phyloP scores from a whole-genome alignment of 2,113 vertebrate genomes.

The Malurus cyaneus region DNA sequence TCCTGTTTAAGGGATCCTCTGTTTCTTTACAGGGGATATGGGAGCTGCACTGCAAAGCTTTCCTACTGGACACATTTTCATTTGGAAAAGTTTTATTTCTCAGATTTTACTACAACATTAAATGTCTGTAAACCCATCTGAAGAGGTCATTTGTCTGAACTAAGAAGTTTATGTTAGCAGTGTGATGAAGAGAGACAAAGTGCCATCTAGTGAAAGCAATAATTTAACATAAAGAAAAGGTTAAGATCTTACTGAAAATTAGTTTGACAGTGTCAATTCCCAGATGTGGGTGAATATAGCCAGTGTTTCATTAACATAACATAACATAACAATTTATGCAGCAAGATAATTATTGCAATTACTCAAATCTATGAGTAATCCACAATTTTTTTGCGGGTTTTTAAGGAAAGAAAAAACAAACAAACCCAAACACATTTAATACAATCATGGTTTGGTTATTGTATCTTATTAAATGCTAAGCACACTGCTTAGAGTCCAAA shows the following conservation, averaged over 20 bases:
- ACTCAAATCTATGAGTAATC: not conserved
- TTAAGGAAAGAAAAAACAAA: not conserved
- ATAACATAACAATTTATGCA: not conserved
- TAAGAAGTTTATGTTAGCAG: not conserved
- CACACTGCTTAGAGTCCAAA: too few species aligned
- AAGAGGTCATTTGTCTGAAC: not conserved
- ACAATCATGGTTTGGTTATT: not conserved
- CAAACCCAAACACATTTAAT: not conserved
- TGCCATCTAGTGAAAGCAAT: conserved; percentile 37
- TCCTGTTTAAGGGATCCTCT: not conserved
- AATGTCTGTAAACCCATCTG: not conserved
- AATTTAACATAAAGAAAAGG: not conserved
- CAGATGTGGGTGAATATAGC: not conserved
- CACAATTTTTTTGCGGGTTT: not conserved
- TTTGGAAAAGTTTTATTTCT: not conserved
- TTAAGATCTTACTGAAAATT: not conserved
- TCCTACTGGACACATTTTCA: not conserved
- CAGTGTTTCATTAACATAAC: not conserved
- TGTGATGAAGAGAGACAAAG: not conserved
- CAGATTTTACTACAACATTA: not conserved
- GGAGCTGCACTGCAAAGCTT: not conserved
- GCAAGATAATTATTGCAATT: not conserved
- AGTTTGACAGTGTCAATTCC: not conserved
- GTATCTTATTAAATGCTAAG: not conserved
- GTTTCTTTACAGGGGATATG: not conserved